A percentile compares a stretch with the other conserved stretches of the same genome.
These are phyloP conservation scores for Oreochromis mossambicus DNA, from an alignment of 2,797 vertebrate genomes.

Conservation along the genomic window DNA sequence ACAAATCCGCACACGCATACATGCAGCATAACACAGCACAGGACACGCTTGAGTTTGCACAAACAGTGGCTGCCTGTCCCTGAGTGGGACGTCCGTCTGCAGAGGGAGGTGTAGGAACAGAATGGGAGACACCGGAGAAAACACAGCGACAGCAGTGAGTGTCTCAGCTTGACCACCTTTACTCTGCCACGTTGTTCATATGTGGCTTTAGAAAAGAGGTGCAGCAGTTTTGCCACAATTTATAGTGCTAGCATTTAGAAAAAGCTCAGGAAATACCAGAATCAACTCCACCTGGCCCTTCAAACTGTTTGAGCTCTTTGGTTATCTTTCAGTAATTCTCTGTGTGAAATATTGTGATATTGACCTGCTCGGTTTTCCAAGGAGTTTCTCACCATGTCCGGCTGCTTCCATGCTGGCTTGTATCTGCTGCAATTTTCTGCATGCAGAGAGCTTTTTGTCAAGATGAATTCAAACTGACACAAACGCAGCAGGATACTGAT, in stretches of 20 bases:
- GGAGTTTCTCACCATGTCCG: constrained; percentile 15
- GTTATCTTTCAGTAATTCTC: constrained; percentile 17
- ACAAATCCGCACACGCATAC: neutral
- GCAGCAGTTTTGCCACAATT: neutral
- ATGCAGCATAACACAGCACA: constrained; percentile 26
- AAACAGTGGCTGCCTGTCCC: constrained; percentile 74
- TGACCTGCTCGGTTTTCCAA: constrained; percentile 1
- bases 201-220: neutral
- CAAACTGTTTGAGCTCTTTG: neutral
- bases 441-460: constrained; percentile 19
- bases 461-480: constrained; percentile 43
- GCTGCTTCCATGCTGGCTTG: constrained; percentile 22
- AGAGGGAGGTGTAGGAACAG: constrained; percentile 36
- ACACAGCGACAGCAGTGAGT: constrained; percentile 15
- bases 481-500: constrained; percentile 43
- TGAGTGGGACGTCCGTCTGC: constrained; percentile 41
- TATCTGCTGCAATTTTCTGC: constrained; percentile 17
- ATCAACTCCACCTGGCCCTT: neutral
- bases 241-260: neutral
- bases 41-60: constrained; percentile 75
- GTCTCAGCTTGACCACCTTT: constrained; percentile 22
- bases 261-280: neutral
- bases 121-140: constrained; percentile 33
- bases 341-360: constrained; percentile 40
- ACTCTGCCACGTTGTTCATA: neutral